A percentile compares a stretch with the other conserved stretches of the same genome.
Evolutionary conservation across 2,797 vertebrate species (phyloP).

Genomic region (Ctenochaetus hawaiiensis): DNA sequence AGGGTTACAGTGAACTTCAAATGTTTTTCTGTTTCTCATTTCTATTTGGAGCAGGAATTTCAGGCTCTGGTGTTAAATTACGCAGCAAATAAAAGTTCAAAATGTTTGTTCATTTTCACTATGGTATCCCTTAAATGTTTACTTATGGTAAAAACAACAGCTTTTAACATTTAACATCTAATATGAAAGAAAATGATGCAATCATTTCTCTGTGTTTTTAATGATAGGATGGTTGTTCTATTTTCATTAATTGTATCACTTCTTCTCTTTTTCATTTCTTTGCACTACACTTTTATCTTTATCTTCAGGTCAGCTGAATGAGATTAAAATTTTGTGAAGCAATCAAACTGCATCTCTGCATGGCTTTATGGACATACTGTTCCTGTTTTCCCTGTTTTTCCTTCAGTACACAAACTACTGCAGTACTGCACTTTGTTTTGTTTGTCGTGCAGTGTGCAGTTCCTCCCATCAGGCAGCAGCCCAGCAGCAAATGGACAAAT

Average conservation of each 20-base stretch:
- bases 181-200: not conserved
- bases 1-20: not conserved
- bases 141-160: not conserved
- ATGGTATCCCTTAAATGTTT: not conserved
- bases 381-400: not conserved
- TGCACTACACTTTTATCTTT: not conserved
- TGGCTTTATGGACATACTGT: not conserved
- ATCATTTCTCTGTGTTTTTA: too few relatives aligned
- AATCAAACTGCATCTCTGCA: not conserved
- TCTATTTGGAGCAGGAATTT: constrained; percentile 34
- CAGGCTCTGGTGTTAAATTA: constrained; percentile 17
- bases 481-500: not conserved
- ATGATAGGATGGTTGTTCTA: too few relatives aligned
- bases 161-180: not conserved
- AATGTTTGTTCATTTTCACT: not conserved
- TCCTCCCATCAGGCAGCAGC: constrained; percentile 1
- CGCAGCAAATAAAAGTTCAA: not conserved
- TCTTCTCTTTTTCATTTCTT: too few relatives aligned
- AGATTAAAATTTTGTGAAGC: not conserved
- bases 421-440: not conserved
- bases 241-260: too few relatives aligned
- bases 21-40: constrained; percentile 2
- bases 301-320: not conserved
- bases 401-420: not conserved
- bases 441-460: not conserved